Evolutionary conservation across 2,797 vertebrate species (phyloP).

Genomic region (Pangasius sanitwongsei): DNA sequence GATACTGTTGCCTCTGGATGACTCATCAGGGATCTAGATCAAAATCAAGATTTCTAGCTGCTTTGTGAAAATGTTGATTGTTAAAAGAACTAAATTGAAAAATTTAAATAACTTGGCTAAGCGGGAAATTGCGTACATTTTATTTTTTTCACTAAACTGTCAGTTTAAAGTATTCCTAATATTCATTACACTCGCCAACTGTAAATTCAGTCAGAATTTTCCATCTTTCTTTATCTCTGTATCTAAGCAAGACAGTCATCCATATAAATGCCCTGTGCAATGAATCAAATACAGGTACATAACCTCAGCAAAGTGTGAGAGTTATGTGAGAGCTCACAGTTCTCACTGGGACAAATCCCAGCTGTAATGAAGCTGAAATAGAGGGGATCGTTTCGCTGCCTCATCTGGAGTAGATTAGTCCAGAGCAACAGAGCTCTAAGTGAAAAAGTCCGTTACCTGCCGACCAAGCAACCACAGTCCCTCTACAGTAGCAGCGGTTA

Average conservation of each 20-base stretch:
- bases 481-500: conserved; percentile 53
- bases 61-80: neutral
- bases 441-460: conserved; percentile 78
- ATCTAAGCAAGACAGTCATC: neutral
- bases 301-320: neutral
- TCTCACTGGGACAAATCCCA: conserved; percentile 54
- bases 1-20: too few species aligned
- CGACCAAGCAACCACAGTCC: conserved; percentile 72
- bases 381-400: conserved; percentile 48
- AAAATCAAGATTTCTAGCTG: neutral
- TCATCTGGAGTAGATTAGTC: conserved; percentile 76
- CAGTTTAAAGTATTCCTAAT: neutral
- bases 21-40: too few species aligned
- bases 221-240: neutral
- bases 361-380: conserved; percentile 54
- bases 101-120: neutral
- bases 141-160: neutral
- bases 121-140: neutral
- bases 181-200: neutral
- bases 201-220: neutral
- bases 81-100: too few species aligned
- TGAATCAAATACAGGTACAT: conserved; percentile 8
- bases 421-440: conserved; percentile 68
- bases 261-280: neutral
- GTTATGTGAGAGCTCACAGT: conserved; percentile 25